Conservation (phyloP, 1,140 invertebrate species). For the Cataglyphis hispanica region DNA sequence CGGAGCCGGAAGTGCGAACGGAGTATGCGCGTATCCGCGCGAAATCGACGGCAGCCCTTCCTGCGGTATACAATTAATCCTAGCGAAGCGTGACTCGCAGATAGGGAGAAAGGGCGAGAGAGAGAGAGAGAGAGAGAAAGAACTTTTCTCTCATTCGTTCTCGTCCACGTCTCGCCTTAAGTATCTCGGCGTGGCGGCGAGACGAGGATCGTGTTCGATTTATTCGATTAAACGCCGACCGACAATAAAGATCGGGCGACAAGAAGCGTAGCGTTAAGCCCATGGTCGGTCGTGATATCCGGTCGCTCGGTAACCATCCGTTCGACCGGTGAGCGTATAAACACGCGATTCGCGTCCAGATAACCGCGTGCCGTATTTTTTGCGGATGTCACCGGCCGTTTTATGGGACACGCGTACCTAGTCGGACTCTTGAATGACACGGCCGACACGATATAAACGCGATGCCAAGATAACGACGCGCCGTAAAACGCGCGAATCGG, state of each 20-base stretch:
- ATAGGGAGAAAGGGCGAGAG: too few species aligned
- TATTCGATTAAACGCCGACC: constrained; percentile 29
- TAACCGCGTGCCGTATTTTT: constrained; percentile 26
- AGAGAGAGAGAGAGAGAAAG: too few species aligned
- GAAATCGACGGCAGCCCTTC: constrained; percentile 54
- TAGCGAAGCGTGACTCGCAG: constrained; percentile 2
- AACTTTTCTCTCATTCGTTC: not conserved
- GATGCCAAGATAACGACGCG: not conserved
- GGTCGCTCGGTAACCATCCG: constrained; percentile 14
- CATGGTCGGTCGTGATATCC: constrained; percentile 23
- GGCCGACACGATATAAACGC: not conserved
- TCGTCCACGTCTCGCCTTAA: not conserved
- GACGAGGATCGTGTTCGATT: constrained; percentile 29
- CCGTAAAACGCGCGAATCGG: not conserved
- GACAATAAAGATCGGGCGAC: constrained; percentile 24
- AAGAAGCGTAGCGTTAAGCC: constrained; percentile 18
- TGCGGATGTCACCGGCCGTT: not conserved
- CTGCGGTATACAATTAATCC: constrained; percentile 25
- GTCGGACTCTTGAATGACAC: not conserved
- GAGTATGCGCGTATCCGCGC: constrained; percentile 33
- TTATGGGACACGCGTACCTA: not conserved
- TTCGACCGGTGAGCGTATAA: not conserved
- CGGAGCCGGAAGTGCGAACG: constrained; percentile 60
- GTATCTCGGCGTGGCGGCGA: not conserved
- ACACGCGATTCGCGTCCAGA: constrained; percentile 25